A percentile compares a stretch with the other conserved stretches of the same genome.
Conservation (phyloP, 1,140 invertebrate genomes). For the Uloborus diversus region DNA sequence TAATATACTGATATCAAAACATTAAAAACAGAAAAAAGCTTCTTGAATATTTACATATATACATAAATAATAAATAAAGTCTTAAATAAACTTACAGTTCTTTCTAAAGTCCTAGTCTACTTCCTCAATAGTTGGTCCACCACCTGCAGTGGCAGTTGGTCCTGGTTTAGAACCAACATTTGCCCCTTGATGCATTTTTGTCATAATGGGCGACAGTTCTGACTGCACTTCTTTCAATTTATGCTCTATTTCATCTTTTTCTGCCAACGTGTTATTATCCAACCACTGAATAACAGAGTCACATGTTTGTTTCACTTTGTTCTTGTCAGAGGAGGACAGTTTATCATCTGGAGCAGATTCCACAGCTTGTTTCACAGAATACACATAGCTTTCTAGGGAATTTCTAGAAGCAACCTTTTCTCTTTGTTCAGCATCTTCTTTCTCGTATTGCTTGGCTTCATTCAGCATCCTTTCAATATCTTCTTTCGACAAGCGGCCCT, state of each 20-base stretch:
- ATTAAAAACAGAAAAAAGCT: no score
- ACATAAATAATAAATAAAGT: no score
- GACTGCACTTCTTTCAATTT: conserved; percentile 66
- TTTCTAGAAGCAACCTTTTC: conserved; percentile 63
- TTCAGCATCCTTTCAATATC: conserved; percentile 68
- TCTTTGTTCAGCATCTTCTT: conserved; percentile 64
- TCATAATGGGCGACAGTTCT: conserved; percentile 61
- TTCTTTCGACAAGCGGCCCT: conserved; percentile 66
- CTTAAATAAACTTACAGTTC: no score
- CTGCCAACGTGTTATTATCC: conserved; percentile 69
- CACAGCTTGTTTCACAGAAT: conserved; percentile 59
- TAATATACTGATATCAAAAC: no score
- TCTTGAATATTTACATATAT: no score
- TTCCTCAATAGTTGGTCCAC: conserved; percentile 61
- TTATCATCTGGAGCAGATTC: conserved; percentile 50
- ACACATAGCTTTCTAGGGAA: conserved; percentile 60
- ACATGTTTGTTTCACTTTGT: conserved; percentile 58
- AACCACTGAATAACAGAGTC: conserved; percentile 67
- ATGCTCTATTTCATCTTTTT: conserved; percentile 66
- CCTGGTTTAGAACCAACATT: conserved; percentile 11
- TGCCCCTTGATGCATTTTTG: conserved; percentile 60
- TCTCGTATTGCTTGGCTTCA: conserved; percentile 74
- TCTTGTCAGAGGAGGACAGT: conserved; percentile 61
- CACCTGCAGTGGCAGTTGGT: not conserved
- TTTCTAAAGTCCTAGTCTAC: conserved; percentile 61